Evolutionary conservation across 2,888 invertebrate species (phyloP), one percentile per base, ranked within the genome.

Genomic region (Catocala nupta): DNA sequence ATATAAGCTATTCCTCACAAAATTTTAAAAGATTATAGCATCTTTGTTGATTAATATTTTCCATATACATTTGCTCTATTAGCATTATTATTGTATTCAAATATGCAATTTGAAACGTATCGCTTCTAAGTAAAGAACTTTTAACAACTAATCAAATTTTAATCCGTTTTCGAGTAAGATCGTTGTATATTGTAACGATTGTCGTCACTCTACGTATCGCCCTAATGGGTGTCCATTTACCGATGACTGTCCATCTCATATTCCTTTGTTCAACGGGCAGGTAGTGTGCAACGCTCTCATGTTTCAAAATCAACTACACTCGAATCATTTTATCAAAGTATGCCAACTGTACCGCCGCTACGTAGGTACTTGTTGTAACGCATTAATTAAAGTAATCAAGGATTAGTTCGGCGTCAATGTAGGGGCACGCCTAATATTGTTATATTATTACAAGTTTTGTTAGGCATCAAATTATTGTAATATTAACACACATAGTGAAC

Each of bases 141-240:
- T 7, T 8, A 39, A 39, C 36, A 9, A 39, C 8, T 39, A 42
- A 50, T n/a, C 34, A 8, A 44, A 12, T 25, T 39, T 7, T 9
- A 39, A 39, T 39, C 1, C 9, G 33, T 48, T 48, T 53, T 48
- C 53, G 12, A 43, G 42, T 42, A 42, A 48, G 39, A 42, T 59
- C 47, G 53, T 7, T 43, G 59, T 33, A 59, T 33, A 59, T 50
- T 45, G 34, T 44, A 65, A 53, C 53, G 47, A 60, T 42, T 55
- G 56, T 54, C 49, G 52, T 63, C 58, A 63, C 45, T 51, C 55
- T 52, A 65, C 48, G 61, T 51, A 60, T 64, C 63, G 45, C 55
- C 70, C 55, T 63, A 72, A 69, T 57, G 25, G 59, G 68, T 75
- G 77, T 78, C 57, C 57, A 55, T 70, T 78, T 66, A 74, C 72